Percentiles rank a stretch among this genome's conserved stretches.
These are phyloP conservation scores for Megalurothrips usitatus DNA, from an alignment of 2,888 invertebrate genomes.

Conservation along the genomic window DNA sequence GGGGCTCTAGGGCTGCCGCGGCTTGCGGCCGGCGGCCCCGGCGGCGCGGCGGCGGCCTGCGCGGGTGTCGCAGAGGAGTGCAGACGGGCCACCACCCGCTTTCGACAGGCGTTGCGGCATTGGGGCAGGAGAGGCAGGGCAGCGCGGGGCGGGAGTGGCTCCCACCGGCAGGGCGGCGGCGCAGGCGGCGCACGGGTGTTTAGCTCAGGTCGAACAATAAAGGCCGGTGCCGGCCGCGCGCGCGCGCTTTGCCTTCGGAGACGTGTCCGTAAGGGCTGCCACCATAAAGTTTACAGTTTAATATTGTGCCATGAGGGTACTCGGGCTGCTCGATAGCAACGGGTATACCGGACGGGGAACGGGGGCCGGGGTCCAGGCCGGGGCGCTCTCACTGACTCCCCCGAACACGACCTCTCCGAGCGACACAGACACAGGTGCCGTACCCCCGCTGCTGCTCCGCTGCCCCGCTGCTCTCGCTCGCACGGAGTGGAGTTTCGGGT, in stretches of 20 bases:
- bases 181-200: no score
- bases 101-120: no score
- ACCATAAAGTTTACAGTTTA: constrained; percentile 25
- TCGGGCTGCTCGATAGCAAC: constrained; percentile 1
- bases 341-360: neutral
- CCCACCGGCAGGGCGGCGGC: no score
- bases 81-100: no score
- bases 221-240: neutral
- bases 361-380: no score
- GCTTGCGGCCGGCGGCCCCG: no score
- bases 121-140: no score
- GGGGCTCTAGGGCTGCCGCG: no score
- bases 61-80: neutral
- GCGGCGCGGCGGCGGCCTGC: neutral
- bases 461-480: neutral
- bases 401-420: neutral
- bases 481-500: neutral
- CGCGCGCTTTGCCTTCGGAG: constrained; percentile 1
- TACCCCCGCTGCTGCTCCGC: no score
- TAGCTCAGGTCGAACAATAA: neutral
- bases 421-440: neutral
- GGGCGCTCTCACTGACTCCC: no score
- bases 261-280: constrained; percentile 8
- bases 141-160: no score
- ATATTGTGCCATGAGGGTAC: constrained; percentile 22